Base-by-base conservation (phyloP, 2,113 vertebrate genomes). In the Pseudopipra pipra region DNA sequence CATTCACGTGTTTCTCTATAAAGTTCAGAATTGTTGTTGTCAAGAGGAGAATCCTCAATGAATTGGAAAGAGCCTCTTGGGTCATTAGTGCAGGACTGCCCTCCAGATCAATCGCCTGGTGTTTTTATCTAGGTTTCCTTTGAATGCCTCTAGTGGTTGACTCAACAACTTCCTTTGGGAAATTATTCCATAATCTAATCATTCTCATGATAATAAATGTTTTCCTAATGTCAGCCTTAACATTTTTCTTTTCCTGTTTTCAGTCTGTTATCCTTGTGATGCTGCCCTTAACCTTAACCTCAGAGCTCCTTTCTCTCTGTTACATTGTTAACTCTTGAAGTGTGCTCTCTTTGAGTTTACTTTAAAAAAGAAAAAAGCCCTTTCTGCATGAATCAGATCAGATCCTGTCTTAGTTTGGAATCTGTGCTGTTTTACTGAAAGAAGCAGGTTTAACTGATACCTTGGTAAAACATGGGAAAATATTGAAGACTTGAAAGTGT, bases 131-230 rank as follows among this genome's bases (percentile, higher is more conserved):
- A 5, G 8, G 37, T 91, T 95, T 97, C 71, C 83, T 96, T 97
- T 96, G 83, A 95, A 78, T 92, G 87, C 59, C 66, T 93, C 73
- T 95, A 61, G 66, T 96, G 90, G 92, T 94, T 95, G 67, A 95
- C 76, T 95, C 89, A 95, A 96, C 78, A 95, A 90, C 70, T 96
- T 96, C 90, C 92, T 94, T 88, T 92, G 92, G 96, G 95, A 97
- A 97, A 94, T 96, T 61, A 93, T 95, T 93, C 74, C 88, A 70
- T 94, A 95, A 94, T 95, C 91, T 97, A 95, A 97, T 95, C 87
- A 94, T 73, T 37, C 74, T 88, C 90, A 70, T 62, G 78, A 96
- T 94, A 96, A 95, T 90, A 93, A 96, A 88, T 94, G 83, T 88
- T 93, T 97, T 94, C 92, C 87, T 95, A 88, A 74, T 95, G 92